Percentiles rank a stretch among this genome's conserved stretches.
Evolutionary conservation across 2,113 vertebrate species (phyloP).

Genomic region (Percina caprodes): DNA sequence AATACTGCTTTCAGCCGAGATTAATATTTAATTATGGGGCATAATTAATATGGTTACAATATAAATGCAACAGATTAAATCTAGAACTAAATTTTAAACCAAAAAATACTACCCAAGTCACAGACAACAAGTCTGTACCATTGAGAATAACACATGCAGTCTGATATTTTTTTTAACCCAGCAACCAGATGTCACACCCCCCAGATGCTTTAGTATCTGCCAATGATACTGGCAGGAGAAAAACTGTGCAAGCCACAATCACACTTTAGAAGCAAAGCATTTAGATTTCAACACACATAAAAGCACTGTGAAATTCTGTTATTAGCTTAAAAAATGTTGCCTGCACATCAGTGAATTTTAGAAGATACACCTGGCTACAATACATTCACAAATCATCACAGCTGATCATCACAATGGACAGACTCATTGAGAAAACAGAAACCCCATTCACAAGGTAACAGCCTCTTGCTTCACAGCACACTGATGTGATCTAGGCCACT

Average conservation of each 20-base stretch:
- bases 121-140: neutral
- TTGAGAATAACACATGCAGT: too few species aligned
- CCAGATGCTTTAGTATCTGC: neutral
- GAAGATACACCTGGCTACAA: neutral
- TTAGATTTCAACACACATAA: neutral
- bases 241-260: neutral
- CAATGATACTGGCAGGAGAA: neutral
- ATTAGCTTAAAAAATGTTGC: neutral
- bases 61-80: slow-evolving; percentile 2
- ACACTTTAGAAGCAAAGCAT: too few species aligned
- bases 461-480: slow-evolving; percentile 27
- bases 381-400: slow-evolving; percentile 13
- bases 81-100: neutral
- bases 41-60: neutral
- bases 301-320: neutral
- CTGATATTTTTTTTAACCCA: neutral
- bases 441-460: slow-evolving; percentile 55
- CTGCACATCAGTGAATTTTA: neutral
- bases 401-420: slow-evolving; percentile 25
- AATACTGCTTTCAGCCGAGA: slow-evolving; percentile 28
- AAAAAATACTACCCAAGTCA: neutral
- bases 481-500: slow-evolving; percentile 61
- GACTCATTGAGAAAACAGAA: slow-evolving; percentile 53
- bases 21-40: slow-evolving; percentile 10
- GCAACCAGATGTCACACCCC: neutral